Conservation (phyloP, 2,113 vertebrate genomes). For the Piaya cayana region DNA sequence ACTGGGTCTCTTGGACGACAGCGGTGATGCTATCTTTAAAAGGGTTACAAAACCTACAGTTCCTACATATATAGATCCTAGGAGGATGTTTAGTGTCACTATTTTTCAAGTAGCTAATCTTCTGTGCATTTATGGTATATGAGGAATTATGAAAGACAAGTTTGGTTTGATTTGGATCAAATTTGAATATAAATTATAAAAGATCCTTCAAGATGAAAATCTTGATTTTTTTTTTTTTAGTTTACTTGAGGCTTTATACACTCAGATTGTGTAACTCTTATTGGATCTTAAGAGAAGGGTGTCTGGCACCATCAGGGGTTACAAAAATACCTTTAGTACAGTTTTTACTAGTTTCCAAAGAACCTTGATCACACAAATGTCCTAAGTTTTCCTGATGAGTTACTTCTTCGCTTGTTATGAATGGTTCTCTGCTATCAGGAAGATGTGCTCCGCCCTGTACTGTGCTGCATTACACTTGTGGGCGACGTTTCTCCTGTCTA, state of each 20-base stretch:
- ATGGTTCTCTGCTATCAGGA: background rate
- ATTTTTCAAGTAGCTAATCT: background rate
- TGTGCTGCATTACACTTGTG: background rate
- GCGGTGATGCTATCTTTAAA: background rate
- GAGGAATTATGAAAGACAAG: background rate
- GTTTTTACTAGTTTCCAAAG: background rate
- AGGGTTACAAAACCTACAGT: background rate
- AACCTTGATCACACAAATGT: background rate
- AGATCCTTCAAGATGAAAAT: background rate
- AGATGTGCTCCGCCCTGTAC: background rate
- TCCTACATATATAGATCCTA: background rate
- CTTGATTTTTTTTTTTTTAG: background rate
- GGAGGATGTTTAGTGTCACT: background rate
- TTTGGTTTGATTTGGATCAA: background rate
- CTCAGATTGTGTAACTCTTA: background rate
- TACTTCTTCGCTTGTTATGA: background rate
- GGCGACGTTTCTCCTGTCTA: background rate
- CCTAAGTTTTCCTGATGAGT: background rate
- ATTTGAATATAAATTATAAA: background rate
- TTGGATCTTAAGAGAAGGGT: background rate
- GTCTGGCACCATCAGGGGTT: background rate
- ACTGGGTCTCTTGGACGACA: background rate
- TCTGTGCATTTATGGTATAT: background rate
- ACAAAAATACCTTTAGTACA: background rate
- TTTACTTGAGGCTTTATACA: background rate